Evolutionary conservation across 2,797 vertebrate species (phyloP).

Genomic region (Rhincodon typus): DNA sequence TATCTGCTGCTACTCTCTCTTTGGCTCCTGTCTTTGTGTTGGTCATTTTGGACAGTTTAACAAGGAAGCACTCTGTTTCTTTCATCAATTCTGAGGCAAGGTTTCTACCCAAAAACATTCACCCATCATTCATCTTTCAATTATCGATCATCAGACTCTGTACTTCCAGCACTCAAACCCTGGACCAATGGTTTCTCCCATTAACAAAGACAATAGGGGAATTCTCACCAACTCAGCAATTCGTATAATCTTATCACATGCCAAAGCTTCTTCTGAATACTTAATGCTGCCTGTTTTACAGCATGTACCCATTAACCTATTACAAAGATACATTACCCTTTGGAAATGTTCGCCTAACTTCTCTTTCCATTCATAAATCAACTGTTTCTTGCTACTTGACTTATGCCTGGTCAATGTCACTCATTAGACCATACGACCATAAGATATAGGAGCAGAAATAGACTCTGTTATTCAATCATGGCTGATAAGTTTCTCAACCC

Average conservation of each 20-base stretch:
- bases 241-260: background rate
- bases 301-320: background rate
- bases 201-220: background rate
- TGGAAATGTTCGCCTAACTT: background rate
- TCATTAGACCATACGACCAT: no score
- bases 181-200: background rate
- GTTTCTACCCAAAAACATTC: background rate
- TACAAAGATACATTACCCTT: background rate
- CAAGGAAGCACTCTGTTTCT: background rate
- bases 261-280: background rate
- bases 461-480: no score
- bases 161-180: background rate
- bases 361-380: background rate
- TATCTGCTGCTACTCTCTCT: background rate
- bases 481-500: no score
- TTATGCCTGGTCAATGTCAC: background rate
- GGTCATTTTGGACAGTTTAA: background rate
- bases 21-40: background rate
- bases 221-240: background rate
- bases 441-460: no score
- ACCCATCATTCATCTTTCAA: background rate
- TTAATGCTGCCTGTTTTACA: background rate
- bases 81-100: background rate
- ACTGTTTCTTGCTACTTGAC: background rate
- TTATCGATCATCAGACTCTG: background rate